Percentiles rank a stretch among this genome's conserved stretches.
Conservation (phyloP, 2,888 invertebrate genomes). For the Hedychridium roseum region DNA sequence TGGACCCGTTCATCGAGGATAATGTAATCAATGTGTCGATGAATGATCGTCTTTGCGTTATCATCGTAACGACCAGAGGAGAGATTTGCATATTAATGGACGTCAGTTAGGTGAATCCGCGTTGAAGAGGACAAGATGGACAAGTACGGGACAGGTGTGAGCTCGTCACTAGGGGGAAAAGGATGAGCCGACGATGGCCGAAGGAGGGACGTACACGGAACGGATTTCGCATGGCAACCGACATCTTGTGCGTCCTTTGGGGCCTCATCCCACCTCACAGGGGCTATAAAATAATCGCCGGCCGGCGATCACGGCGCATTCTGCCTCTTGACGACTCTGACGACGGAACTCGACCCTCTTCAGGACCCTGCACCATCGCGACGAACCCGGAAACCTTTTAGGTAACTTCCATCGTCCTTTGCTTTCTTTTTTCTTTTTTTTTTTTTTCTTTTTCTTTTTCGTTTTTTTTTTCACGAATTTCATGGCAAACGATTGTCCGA, state of each 20-base stretch:
- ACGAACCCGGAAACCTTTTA: background rate
- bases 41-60: constrained; percentile 36
- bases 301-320: constrained; percentile 35
- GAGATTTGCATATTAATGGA: constrained; percentile 56
- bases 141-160: constrained; percentile 24
- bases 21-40: constrained; percentile 38
- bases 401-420: too few relatives aligned
- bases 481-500: too few relatives aligned
- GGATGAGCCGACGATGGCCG: too few relatives aligned
- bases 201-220: constrained; percentile 18
- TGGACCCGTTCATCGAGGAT: constrained; percentile 35
- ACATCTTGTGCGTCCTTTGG: constrained; percentile 26
- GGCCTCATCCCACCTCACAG: constrained; percentile 9
- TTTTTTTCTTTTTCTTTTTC: too few relatives aligned
- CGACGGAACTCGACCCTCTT: constrained; percentile 1
- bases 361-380: background rate
- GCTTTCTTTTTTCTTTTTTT: too few relatives aligned
- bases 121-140: constrained; percentile 11
- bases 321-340: too few relatives aligned
- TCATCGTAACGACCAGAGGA: constrained; percentile 30
- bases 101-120: constrained; percentile 33
- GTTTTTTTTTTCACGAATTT: too few relatives aligned
- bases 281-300: constrained; percentile 45
- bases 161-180: too few relatives aligned
- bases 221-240: constrained; percentile 38